Percentiles rank a stretch among this genome's conserved stretches.
phyloP scores from a whole-genome alignment of 2,888 invertebrate species.

The Halictus quadricinctus region DNA sequence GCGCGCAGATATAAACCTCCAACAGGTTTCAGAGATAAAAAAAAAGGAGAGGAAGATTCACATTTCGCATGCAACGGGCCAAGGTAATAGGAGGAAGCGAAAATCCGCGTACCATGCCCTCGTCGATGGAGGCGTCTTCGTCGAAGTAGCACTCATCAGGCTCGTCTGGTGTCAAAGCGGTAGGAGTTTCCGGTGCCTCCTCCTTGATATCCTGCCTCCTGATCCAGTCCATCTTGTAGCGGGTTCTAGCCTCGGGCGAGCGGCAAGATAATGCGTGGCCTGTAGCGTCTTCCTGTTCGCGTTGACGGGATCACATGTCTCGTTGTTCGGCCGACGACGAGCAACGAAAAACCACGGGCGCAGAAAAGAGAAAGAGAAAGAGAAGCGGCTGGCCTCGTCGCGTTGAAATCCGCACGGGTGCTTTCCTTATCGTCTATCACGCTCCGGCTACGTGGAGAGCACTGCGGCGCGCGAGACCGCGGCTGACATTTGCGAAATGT shows the following conservation, averaged over 20 bases:
- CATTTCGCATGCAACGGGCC: not conserved
- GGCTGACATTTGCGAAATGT: constrained; percentile 70
- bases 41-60: not conserved
- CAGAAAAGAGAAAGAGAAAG: not conserved
- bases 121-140: constrained; percentile 79
- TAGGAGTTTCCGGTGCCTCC: constrained; percentile 71
- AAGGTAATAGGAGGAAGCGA: not conserved
- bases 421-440: constrained; percentile 56
- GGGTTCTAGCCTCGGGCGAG: not conserved
- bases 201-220: constrained; percentile 74
- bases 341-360: not conserved
- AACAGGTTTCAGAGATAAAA: not conserved
- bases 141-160: constrained; percentile 78
- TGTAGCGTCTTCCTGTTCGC: not conserved
- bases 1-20: not conserved
- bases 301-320: constrained; percentile 54
- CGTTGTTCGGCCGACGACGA: not conserved
- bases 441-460: constrained; percentile 58
- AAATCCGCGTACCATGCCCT: constrained; percentile 77
- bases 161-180: constrained; percentile 75
- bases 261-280: constrained; percentile 16
- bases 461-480: constrained; percentile 18
- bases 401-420: not conserved
- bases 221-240: constrained; percentile 76
- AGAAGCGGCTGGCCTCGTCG: not conserved